Evolutionary conservation across 2,888 invertebrate genomes (phyloP), one percentile per base, ranked within the genome.

Genomic region (Pyrrhia umbra): DNA sequence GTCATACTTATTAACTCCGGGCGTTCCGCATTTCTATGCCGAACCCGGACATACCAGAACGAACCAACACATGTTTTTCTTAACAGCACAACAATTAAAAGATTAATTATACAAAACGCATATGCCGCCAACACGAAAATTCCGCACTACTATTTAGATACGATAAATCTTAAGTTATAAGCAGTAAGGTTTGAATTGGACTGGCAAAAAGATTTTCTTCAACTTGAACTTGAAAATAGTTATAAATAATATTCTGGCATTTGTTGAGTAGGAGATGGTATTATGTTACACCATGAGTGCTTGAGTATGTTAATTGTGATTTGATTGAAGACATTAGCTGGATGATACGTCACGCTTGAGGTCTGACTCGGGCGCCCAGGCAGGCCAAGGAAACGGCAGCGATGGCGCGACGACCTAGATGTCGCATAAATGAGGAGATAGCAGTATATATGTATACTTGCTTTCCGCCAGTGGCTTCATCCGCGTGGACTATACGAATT

Each of bases 211-310:
- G 39, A 56, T 47, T 18, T 13, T 40, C 43, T 70, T 84, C 70
- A 82, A 82, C 85, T 84, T 85, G 85, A 85, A 84, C 85, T 85
- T 85, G 81, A 80, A 76, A 45, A 61, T 65, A 66, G 51, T 61
- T 65, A 66, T 76, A 79, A 80, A 74, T 75, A 73, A 77, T 76
- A 23, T 76, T 72, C 68, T 82, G 77, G 71, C 58, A 57, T 27
- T 39, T 50, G 34, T 37, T 69, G 6, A 30, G 64, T 69, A 64
- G 75, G 59, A 46, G 69, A 56, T 16, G 69, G 51, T 46, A 39
- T 55, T 49, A 18, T 37, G 46, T 52, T 18, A 21, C 34, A 39
- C 42, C 42, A 39, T 25, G 30, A 49, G 20, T 34, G 39, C 47
- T 46, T 21, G 18, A 49, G 13, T 63, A 49, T 13, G 6, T 9